phyloP scores from a whole-genome alignment of 2,113 vertebrate genomes.

The Accipiter virgatus region DNA sequence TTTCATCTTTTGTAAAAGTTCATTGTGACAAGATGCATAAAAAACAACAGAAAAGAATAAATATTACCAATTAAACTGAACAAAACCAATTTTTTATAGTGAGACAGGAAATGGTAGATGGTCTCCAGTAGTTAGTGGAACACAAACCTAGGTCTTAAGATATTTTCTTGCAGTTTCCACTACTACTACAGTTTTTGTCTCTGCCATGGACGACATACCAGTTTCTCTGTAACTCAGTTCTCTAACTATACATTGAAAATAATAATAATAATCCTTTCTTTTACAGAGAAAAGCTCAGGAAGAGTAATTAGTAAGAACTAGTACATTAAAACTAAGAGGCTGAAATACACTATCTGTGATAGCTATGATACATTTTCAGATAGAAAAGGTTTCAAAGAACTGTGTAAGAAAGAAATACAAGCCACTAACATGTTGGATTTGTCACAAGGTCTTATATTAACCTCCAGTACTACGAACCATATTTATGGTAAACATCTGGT shows the following conservation, averaged over 20 bases:
- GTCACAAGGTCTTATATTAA: background rate
- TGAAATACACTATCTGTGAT: background rate
- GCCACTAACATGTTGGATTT: background rate
- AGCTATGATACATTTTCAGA: background rate
- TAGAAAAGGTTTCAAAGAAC: background rate
- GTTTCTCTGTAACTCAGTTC: background rate
- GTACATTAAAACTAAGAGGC: background rate
- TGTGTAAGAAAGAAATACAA: background rate
- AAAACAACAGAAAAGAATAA: background rate
- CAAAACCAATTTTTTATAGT: background rate
- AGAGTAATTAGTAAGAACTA: background rate
- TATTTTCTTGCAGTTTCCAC: background rate
- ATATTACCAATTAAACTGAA: background rate
- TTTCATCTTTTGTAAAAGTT: background rate
- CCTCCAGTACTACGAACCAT: background rate
- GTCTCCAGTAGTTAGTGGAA: background rate
- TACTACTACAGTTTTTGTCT: background rate
- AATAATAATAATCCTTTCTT: background rate
- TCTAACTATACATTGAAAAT: background rate
- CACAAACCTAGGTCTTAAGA: background rate
- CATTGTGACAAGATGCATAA: background rate
- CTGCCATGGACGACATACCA: rapidly evolving
- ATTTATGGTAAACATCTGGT: background rate
- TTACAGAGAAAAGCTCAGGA: background rate
- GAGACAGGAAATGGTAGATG: background rate